Evolutionary conservation across 2,113 vertebrate genomes (phyloP).

Genomic region (Taxidea taxus): DNA sequence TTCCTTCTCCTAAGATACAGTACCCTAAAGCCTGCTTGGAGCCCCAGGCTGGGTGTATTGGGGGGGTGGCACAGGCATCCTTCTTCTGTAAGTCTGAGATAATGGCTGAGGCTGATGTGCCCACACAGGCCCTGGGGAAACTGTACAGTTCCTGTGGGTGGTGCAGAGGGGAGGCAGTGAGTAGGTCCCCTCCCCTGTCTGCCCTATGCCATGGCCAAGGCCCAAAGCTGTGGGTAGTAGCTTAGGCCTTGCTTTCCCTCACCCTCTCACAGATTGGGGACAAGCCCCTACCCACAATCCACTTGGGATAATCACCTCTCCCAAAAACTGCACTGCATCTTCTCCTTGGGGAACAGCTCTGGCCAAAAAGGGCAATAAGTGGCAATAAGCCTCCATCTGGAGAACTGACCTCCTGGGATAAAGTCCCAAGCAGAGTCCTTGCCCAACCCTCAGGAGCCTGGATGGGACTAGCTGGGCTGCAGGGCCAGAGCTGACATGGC

Average conservation of each 20-base stretch:
- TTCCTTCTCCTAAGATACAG: not conserved
- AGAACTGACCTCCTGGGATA: not conserved
- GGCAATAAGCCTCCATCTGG: not conserved
- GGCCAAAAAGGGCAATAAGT: not conserved
- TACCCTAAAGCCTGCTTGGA: not conserved
- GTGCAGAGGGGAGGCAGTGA: not conserved
- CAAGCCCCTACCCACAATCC: not conserved
- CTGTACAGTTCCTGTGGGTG: not conserved
- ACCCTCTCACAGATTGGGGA: not conserved
- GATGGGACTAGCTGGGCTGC: not conserved
- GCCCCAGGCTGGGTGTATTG: not conserved
- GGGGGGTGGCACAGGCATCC: not conserved
- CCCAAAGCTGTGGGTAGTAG: not conserved
- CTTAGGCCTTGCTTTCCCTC: not conserved
- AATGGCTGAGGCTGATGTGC: not conserved
- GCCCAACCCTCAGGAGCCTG: slow-evolving; percentile 1
- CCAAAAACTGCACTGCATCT: not conserved
- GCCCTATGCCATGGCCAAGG: not conserved
- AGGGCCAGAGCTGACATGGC: not conserved
- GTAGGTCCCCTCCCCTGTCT: too few relatives aligned
- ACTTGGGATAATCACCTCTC: not conserved
- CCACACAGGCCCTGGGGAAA: not conserved
- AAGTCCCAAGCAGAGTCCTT: slow-evolving; percentile 16
- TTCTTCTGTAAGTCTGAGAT: not conserved
- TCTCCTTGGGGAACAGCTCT: not conserved